Evolutionary conservation across 2,797 vertebrate genomes (phyloP), one percentile per base, ranked within the genome.

Genomic region (Etheostoma nigrum): DNA sequence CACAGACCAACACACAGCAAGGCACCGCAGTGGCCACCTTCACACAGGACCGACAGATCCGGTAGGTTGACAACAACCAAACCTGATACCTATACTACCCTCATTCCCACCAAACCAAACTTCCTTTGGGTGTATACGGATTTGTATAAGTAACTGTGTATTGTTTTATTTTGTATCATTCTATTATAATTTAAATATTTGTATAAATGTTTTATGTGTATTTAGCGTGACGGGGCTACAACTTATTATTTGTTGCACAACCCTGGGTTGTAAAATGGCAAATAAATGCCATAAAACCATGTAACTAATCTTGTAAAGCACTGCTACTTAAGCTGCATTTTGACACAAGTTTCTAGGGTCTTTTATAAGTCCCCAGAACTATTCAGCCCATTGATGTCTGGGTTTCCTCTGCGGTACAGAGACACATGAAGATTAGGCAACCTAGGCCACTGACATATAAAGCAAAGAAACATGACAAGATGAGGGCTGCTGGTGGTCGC

Each of bases 1-100:
- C 96, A 0, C 97, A 96, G 76, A 97, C 91, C 93, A 97, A 93
- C 88, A 94, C 93, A 49, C 97, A 95, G 89, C 97, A 95, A 79
- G 93, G 96, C 77, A 93, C 97, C 27, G 45, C 94, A 1, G 95
- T 97, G 55, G 96, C 96, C 69, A 96, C 97, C 27, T 98, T 97
- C 86, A 95, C 96, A 67, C 96, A 97, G 89, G 97, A 97, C 81
- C 95, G 96, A 72, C 97, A 96, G 84, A 97, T 98, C 85, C 95
- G 96, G 97, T 97, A 92, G 19, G 65, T 15, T 25, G 27, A 74
- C 19, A 4, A 53, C 15, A 49, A 21, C 25, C 6, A 9, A 47
- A 60, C 21, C 19, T 47, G 25, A 68, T n/a, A 30, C 1, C 16
- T 1, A 8, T 33, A 70, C 45, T n/a, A 19, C 25, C n/a, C 59